These are phyloP conservation scores for Lamprotornis superbus DNA, from an alignment of 2,113 vertebrate genomes.

Conservation along the genomic window DNA sequence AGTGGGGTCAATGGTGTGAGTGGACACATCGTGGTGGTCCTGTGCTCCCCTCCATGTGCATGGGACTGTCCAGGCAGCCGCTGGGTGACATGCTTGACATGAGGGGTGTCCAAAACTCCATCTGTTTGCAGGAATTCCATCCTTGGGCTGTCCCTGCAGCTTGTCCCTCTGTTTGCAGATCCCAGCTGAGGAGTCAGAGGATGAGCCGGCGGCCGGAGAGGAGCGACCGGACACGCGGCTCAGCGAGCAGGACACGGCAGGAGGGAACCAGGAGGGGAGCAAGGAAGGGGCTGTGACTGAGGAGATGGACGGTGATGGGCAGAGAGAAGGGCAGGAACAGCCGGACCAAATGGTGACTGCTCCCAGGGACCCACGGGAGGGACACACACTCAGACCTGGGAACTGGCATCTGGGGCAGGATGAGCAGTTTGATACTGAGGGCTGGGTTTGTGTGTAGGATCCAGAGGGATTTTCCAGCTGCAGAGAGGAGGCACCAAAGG, in stretches of 20 bases:
- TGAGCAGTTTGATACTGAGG: not conserved
- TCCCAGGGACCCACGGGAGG: not conserved
- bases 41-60: no score
- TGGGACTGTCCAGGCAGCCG: fast-evolving
- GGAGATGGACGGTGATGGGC: not conserved
- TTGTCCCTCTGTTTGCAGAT: slow-evolving; percentile 23
- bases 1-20: fast-evolving
- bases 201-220: slow-evolving; percentile 46
- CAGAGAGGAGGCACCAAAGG: not conserved
- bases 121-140: not conserved
- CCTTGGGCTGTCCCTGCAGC: not conserved
- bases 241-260: not conserved
- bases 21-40: fast-evolving
- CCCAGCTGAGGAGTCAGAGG: slow-evolving; percentile 15
- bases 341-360: not conserved
- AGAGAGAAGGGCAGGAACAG: not conserved
- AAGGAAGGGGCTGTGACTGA: not conserved
- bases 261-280: not conserved
- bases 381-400: fast-evolving
- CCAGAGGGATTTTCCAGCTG: not conserved
- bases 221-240: slow-evolving; percentile 36
- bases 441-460: not conserved
- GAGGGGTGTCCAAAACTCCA: fast-evolving
- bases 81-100: fast-evolving
- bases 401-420: fast-evolving